Evolutionary conservation across 2,113 vertebrate genomes (phyloP), one percentile per base, ranked within the genome.

Genomic region (Oreotrochilus melanogaster): DNA sequence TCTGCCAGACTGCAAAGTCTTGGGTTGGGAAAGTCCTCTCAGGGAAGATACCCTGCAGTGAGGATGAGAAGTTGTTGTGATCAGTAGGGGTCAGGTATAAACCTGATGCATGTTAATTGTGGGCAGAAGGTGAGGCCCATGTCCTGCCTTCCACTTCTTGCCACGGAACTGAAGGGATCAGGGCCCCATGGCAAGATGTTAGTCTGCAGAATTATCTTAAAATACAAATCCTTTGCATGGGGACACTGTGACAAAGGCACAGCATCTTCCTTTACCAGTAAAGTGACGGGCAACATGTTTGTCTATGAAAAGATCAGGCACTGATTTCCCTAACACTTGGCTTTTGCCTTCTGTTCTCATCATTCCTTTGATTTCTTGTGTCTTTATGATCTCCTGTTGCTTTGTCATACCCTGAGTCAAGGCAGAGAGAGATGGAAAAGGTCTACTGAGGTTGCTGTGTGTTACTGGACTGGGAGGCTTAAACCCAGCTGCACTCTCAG

Each of bases 81-180:
- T 30, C 21, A 11, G 18, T 60, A 16, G 8, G 9, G 10, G 14
- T 27, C 79, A n/a, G 1, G 24, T 53, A 54, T 72, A 45, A 73
- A 11, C 15, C 7, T 1, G 8, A 23, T 27, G 6, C 8, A 7
- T 3, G 6, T 12, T 56, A 58, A 28, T 0, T 65, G 22, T 37
- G 33, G 12, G 42, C 56, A 56, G 60, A 33, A 81, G 47, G 8
- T 23, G 24, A 66, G 27, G 27, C 33, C 69, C 18, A 5, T 47
- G 51, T 82, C 45, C 31, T 61, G 16, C 33, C 48, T 71, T 90
- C 33, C 22, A 56, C 23, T 10, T 14, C 33, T 66, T 60, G 54
- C 14, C 30, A 28, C n/a, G 33, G n/a, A 58, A 37, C 45, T 58
- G 43, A 64, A 80, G 51, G 30, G 25, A 53, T 70, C 28, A 48